Percentiles rank a stretch among this genome's conserved stretches.
These are phyloP conservation scores for Nothocercus julius DNA, from an alignment of 2,113 vertebrate species.

Conservation along the genomic window DNA sequence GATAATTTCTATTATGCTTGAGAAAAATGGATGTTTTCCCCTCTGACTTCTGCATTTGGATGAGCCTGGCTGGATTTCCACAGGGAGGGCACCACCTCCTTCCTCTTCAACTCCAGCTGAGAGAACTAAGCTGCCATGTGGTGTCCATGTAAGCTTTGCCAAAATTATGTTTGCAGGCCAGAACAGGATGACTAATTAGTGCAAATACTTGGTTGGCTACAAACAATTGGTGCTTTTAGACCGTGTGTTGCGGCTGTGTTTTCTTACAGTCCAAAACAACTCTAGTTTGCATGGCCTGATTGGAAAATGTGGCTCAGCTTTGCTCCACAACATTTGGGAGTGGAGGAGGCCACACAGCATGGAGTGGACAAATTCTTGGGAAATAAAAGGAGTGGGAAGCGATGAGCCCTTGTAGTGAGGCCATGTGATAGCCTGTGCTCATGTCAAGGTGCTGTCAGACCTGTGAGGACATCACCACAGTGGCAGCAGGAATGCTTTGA, in stretches of 20 bases:
- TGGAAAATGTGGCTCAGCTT: conserved; percentile 56
- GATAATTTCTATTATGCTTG: background rate
- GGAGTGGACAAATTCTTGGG: background rate
- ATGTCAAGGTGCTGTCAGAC: fast-evolving
- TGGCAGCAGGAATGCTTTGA: background rate
- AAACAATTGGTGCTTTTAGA: conserved; percentile 21
- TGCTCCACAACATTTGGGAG: background rate
- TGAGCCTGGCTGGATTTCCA: background rate
- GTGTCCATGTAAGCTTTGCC: conserved; percentile 19
- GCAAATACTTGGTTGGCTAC: background rate
- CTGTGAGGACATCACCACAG: background rate
- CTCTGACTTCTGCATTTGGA: background rate
- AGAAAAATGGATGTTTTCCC: background rate
- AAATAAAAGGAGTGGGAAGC: background rate
- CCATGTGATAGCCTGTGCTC: background rate
- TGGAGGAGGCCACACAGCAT: background rate
- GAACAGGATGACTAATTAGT: conserved; percentile 16
- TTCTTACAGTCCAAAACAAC: conserved; percentile 11
- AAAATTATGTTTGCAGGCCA: background rate
- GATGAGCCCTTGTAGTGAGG: background rate
- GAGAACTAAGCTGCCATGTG: background rate
- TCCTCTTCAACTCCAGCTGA: background rate
- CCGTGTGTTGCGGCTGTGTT: background rate
- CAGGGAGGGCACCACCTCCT: background rate
- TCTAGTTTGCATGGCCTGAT: background rate